Evolutionary conservation across 30 jellyfish, hydroid and myxozoan genomes (phyloP).

Genomic region (Chironex yamaguchii): DNA sequence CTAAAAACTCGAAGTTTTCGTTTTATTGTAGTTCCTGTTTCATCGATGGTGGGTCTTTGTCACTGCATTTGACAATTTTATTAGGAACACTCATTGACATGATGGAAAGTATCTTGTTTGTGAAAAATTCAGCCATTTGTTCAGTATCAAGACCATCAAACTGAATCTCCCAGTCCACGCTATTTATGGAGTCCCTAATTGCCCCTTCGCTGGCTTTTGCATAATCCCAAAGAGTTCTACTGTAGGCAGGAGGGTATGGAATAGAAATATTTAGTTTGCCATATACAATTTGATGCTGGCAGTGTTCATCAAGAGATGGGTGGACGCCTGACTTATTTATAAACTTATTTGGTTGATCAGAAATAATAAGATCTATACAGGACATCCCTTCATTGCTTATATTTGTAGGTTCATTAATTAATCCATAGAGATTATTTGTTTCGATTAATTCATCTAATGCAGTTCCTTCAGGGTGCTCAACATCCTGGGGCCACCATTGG

Average conservation of each 20-base stretch:
- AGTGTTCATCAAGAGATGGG: slow-evolving; percentile 40
- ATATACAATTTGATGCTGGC: slow-evolving; percentile 29
- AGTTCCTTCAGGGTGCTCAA: slow-evolving; percentile 40
- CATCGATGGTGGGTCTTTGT: slow-evolving; percentile 67
- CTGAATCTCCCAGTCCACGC: not conserved
- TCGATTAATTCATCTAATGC: slow-evolving; percentile 41
- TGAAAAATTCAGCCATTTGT: slow-evolving; percentile 17
- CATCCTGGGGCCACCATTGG: slow-evolving; percentile 66
- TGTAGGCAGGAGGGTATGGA: slow-evolving; percentile 22
- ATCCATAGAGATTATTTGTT: slow-evolving; percentile 19
- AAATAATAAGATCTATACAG: slow-evolving; percentile 2
- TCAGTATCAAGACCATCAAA: not conserved
- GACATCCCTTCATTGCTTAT: slow-evolving; percentile 6
- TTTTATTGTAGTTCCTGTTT: slow-evolving; percentile 56
- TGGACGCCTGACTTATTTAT: slow-evolving; percentile 16
- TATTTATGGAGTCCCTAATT: not conserved
- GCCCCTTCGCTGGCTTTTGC: not conserved
- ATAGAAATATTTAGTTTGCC: slow-evolving; percentile 6
- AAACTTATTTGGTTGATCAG: not conserved
- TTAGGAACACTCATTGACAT: slow-evolving; percentile 23
- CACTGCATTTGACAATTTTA: slow-evolving; percentile 54
- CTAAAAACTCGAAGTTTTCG: slow-evolving; percentile 49
- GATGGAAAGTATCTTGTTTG: slow-evolving; percentile 12
- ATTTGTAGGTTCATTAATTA: slow-evolving; percentile 42
- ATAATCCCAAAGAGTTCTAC: slow-evolving; percentile 28